Percentiles rank a stretch among this genome's conserved stretches.
phyloP scores from a whole-genome alignment of 2,888 invertebrate species.

The Drosophila imparisetae region DNA sequence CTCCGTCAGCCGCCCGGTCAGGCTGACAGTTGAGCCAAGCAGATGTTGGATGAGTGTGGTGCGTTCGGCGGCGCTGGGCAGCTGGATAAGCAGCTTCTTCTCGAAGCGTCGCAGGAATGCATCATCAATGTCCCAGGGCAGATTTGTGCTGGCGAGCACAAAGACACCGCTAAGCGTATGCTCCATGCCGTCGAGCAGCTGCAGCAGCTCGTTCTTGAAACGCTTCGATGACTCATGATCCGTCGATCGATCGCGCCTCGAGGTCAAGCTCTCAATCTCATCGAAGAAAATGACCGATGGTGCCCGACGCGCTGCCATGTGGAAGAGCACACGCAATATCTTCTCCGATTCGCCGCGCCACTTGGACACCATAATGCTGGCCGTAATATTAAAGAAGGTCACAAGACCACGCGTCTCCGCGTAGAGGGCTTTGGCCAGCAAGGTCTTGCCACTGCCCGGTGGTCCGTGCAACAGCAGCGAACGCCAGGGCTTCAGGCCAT shows the following conservation, averaged over 20 bases:
- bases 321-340: slow-evolving; percentile 93
- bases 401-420: slow-evolving; percentile 89
- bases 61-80: slow-evolving; percentile 90
- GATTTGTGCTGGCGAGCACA: slow-evolving; percentile 94
- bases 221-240: slow-evolving; percentile 95
- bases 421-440: slow-evolving; percentile 95
- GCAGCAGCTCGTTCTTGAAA: slow-evolving; percentile 94
- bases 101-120: slow-evolving; percentile 95
- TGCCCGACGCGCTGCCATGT: slow-evolving; percentile 92
- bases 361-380: slow-evolving; percentile 95
- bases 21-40: slow-evolving; percentile 81
- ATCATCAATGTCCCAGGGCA: slow-evolving; percentile 96
- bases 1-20: slow-evolving; percentile 71
- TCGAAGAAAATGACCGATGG: slow-evolving; percentile 97
- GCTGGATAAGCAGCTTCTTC: slow-evolving; percentile 92
- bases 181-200: slow-evolving; percentile 92
- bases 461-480: slow-evolving; percentile 88
- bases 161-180: slow-evolving; percentile 88
- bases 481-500: slow-evolving; percentile 92
- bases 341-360: slow-evolving; percentile 99
- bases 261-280: slow-evolving; percentile 94
- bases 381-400: slow-evolving; percentile 96
- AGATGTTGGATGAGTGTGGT: slow-evolving; percentile 88
- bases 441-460: slow-evolving; percentile 92
- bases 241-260: slow-evolving; percentile 87